A percentile compares a stretch with the other conserved stretches of the same genome.
Evolutionary conservation across 2,888 invertebrate genomes (phyloP).

Genomic region (Hirudinaria manillensis): DNA sequence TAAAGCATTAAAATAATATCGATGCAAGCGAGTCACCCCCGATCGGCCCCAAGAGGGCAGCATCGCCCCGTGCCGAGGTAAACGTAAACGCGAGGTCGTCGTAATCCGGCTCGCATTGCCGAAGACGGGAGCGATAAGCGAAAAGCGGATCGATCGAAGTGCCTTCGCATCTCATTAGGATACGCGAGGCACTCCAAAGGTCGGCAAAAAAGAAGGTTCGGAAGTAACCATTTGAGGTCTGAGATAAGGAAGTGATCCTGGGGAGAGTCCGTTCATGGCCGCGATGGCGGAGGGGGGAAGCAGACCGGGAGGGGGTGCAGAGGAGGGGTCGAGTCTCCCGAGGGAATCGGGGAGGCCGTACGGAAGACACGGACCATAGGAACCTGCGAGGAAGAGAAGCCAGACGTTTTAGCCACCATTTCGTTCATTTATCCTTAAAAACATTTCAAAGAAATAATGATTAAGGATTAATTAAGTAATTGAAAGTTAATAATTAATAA

Average conservation of each 20-base stretch:
- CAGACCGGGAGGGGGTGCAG: constrained; percentile 29
- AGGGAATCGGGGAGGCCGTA: constrained; percentile 14
- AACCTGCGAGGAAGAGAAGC: not conserved
- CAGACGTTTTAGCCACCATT: not conserved
- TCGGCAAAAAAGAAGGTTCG: too few relatives aligned
- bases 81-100: too few relatives aligned
- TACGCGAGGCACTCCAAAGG: too few relatives aligned
- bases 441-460: not conserved
- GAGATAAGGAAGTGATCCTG: constrained; percentile 41
- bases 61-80: too few relatives aligned
- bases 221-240: constrained; percentile 43
- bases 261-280: constrained; percentile 43
- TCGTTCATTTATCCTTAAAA: not conserved
- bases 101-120: too few relatives aligned
- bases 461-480: not conserved
- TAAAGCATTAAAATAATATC: too few relatives aligned
- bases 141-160: too few relatives aligned
- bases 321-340: constrained; percentile 23
- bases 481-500: too few relatives aligned
- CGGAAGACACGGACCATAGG: constrained; percentile 24
- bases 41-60: too few relatives aligned
- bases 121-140: too few relatives aligned
- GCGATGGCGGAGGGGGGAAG: constrained; percentile 28
- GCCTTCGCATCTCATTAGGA: too few relatives aligned
- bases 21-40: too few relatives aligned